Percentiles rank a stretch among this genome's conserved stretches.
Evolutionary conservation across 1,140 invertebrate genomes (phyloP).

Genomic region (Pachyrhynchus sulphureomaculatus): DNA sequence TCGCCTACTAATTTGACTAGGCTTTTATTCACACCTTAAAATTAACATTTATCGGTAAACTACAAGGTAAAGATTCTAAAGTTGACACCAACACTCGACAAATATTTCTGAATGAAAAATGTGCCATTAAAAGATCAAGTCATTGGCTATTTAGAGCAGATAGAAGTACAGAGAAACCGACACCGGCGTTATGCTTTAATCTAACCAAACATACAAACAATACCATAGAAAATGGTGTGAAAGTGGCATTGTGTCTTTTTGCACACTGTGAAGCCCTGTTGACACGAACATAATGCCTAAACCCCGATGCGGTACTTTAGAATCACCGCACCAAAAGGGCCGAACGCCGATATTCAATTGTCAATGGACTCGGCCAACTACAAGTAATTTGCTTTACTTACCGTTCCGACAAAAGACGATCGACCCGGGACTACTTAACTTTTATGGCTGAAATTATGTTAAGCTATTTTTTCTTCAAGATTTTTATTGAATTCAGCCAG

Average conservation of each 20-base stretch:
- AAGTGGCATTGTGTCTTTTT: constrained; percentile 48
- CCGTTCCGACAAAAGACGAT: constrained; percentile 36
- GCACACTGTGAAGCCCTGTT: constrained; percentile 44
- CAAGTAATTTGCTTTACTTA: constrained; percentile 46
- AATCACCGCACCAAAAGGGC: constrained; percentile 41
- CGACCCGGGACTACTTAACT: constrained; percentile 15
- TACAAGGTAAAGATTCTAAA: constrained; percentile 15
- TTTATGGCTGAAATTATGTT: constrained; percentile 21
- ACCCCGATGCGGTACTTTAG: constrained; percentile 47
- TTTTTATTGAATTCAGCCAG: constrained; percentile 18
- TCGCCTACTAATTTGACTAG: too few species aligned
- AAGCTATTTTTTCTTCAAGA: constrained; percentile 5
- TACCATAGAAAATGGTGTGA: constrained; percentile 44
- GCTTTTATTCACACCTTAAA: too few species aligned
- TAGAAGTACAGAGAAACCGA: constrained; percentile 16
- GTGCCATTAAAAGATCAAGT: constrained; percentile 22
- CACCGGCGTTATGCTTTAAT: constrained; percentile 34
- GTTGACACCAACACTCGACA: constrained; percentile 4
- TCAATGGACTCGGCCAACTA: constrained; percentile 42
- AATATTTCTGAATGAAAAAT: constrained; percentile 12
- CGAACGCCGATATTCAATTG: constrained; percentile 29
- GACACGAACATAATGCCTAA: constrained; percentile 39
- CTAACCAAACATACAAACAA: constrained; percentile 46
- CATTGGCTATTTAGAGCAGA: constrained; percentile 26
- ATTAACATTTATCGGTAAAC: not conserved